Evolutionary conservation across 2,797 vertebrate genomes (phyloP).

Genomic region (Emydoidea blandingii): DNA sequence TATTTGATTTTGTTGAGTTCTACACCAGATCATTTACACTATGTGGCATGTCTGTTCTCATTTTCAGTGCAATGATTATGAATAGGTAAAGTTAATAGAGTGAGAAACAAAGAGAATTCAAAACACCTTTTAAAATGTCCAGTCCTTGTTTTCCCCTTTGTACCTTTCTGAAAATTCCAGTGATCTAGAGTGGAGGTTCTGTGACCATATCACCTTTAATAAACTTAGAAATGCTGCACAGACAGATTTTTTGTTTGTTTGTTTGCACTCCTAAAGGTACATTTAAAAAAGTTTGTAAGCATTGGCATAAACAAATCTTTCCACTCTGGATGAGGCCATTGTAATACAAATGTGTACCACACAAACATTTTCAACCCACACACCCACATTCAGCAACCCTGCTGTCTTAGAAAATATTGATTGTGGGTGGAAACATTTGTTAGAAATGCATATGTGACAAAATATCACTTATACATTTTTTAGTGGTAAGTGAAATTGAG

Average conservation of each 20-base stretch:
- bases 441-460: neutral
- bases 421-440: neutral
- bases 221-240: neutral
- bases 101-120: constrained; percentile 55
- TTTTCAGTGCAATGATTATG: neutral
- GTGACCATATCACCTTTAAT: neutral
- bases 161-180: neutral
- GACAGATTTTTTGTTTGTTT: neutral
- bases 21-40: constrained; percentile 18
- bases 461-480: neutral
- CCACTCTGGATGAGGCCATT: neutral
- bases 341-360: fast-evolving
- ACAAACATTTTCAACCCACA: neutral
- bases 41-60: constrained; percentile 5
- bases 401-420: neutral
- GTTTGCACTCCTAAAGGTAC: too few relatives aligned
- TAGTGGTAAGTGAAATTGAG: neutral
- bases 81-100: constrained; percentile 41
- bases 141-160: neutral
- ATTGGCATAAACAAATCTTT: neutral
- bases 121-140: neutral
- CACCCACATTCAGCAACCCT: neutral
- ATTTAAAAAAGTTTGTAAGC: neutral
- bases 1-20: constrained; percentile 57
- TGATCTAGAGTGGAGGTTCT: neutral